These are phyloP conservation scores for Platerodrilus igneus DNA, from an alignment of 2,888 invertebrate genomes.

Conservation along the genomic window DNA sequence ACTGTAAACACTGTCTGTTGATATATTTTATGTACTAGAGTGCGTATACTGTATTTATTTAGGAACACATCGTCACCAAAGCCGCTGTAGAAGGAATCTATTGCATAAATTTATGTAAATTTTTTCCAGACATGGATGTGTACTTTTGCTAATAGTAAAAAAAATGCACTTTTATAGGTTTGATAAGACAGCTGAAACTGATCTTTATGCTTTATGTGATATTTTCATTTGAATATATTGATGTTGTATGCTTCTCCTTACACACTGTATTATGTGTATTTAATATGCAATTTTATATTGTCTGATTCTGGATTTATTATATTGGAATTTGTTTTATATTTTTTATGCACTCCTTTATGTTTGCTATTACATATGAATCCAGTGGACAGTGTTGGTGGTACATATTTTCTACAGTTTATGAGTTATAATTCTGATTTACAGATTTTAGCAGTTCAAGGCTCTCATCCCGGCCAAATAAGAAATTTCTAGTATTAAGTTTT, in stretches of 20 bases:
- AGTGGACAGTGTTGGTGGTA: constrained; percentile 34
- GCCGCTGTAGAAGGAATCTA: constrained; percentile 1
- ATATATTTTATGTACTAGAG: constrained; percentile 17
- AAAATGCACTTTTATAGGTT: no score
- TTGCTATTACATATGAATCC: constrained; percentile 27
- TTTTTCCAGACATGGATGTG: no score
- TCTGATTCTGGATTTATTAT: constrained; percentile 2
- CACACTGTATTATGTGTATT: constrained; percentile 6
- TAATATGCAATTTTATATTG: no score
- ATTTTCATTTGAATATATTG: no score
- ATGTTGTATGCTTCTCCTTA: constrained; percentile 8
- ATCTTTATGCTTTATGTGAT: no score
- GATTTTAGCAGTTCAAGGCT: constrained; percentile 37
- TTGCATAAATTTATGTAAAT: constrained; percentile 3
- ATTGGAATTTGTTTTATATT: constrained; percentile 4
- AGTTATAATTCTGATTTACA: constrained; percentile 44
- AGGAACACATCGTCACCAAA: no score
- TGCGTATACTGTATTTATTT: constrained; percentile 8
- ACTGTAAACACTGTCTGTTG: constrained; percentile 25
- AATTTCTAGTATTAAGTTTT: constrained; percentile 21
- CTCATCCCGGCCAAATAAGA: constrained; percentile 15
- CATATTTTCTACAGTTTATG: constrained; percentile 33
- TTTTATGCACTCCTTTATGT: constrained; percentile 18
- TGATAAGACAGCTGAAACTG: no score
- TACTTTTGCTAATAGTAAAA: no score